Evolutionary conservation across 2,113 vertebrate species (phyloP), one percentile per base, ranked within the genome.

Genomic region (Melanocharis versteri): DNA sequence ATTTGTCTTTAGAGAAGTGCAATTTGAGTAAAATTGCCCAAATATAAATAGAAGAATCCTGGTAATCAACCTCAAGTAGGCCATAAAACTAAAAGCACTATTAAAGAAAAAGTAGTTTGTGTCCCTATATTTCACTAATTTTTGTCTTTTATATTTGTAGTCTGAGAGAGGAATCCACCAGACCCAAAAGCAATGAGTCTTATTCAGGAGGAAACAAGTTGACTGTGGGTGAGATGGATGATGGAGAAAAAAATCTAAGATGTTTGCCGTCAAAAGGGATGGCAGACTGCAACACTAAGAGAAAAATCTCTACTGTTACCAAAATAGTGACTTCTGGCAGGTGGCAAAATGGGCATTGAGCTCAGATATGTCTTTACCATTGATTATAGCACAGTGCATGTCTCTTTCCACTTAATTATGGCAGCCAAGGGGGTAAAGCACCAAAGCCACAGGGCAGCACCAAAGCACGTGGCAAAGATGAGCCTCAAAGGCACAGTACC

Each of bases 341-440:
- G n/a, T 6, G 6, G 35, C 8, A 78, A 71, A 47, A 35, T n/a
- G 9, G 19, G 60, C 16, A 13, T 9, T 18, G 33, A 64, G 21
- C 33, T 78, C 54, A 71, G 23, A 23, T 17, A 19, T 47, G 6
- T 44, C 39, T 60, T 84, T 53, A 31, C 18, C 10, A 30, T 23
- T 28, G 8, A 37, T 51, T 77, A 47, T 6, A n/a, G 8, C 14
- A 19, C 0, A 1, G 6, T 24, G 11, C 0, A 0, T 51, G 17
- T 5, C n/a, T 83, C 45, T 65, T 68, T 72, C n/a, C 15, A 31
- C 22, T 69, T 69, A 35, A 31, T 57, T 72, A 19, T 9, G 40
- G 20, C 44, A 77, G 27, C 31, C 17, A 19, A 2, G 1, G 7
- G 6, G 47, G 14, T 51, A 42, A 68, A 71, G 15, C 24, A 61